Base-by-base conservation (phyloP, 2,797 vertebrate species). In the Chromobotia macracanthus region DNA sequence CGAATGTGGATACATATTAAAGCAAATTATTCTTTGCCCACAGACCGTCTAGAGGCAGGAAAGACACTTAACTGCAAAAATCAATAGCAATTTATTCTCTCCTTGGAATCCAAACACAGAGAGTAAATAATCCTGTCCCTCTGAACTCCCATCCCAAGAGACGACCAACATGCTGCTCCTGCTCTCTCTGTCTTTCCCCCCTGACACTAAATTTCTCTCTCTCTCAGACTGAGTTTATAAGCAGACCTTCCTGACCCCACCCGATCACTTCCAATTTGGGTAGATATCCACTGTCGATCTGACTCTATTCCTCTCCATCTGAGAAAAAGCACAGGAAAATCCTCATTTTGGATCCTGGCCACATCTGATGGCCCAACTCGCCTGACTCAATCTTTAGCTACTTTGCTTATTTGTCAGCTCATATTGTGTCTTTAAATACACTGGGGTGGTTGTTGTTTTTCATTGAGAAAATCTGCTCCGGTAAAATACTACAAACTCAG, bases 31-130 rank as follows among this genome's bases (percentile, higher is more conserved):
- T 87, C 86, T 85, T 90, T 87, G 88, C 90, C 90, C 89, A 88
- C 87, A 88, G 90, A 10, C 77, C 88, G 85, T 91, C 89, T 83
- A 87, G 84, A 91, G 85, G 88, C 89, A 89, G 89, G 89, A 87
- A 91, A 91, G 85, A 91, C 89, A 90, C 90, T 92, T 93, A 89
- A 88, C 87, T 85, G 87, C 86, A 88, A 90, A 95, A 95, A 95
- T 95, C 94, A 94, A 95, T 95, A 95, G 92, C 93, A 93, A 95
- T 95, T 95, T 95, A 94, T 95, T 94, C 92, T 93, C 89, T 93
- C 92, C 91, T 92, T 92, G 91, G 92, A 92, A 93, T 93, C 91
- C 88, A 92, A 93, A 93, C 92, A 92, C 91, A 90, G 90, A 87
- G 90, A 94, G 93, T 94, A 95, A 96, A 94, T 95, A 94, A 94